Evolutionary conservation across 2,797 vertebrate genomes (phyloP), one percentile per base, ranked within the genome.

Genomic region (Melanotaenia nigrans): DNA sequence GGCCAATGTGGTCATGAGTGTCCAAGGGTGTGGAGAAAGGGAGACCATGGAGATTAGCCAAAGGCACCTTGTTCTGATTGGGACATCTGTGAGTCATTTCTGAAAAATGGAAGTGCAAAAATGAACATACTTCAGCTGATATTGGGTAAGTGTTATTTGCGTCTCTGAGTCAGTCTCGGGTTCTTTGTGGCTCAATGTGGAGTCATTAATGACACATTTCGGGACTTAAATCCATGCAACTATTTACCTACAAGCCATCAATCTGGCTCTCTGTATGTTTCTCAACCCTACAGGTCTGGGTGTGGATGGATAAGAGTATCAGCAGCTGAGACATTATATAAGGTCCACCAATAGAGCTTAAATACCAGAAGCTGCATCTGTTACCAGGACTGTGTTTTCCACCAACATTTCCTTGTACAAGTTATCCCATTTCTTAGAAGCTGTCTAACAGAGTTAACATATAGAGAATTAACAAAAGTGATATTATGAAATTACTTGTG

Each of bases 1-100:
- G 36, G 72, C 51, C 10, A 11, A 22, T 47, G 75, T 68, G 86
- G 72, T 62, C 63, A 28, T 89, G 85, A 85, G 79, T 77, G 73
- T 81, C 68, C 64, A 18, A 8, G 81, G 85, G 89, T 67, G 89
- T 88, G 85, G 85, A 86, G 85, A 87, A 83, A 88, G 82, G 85
- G 45, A 81, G 81, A 79, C 62, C 25, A 6, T 32, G 3, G n/a
- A 62, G 58, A 85, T 87, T 73, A 87, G 68, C 5, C 4, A 1
- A 54, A 60, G 53, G 67, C 70, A 78, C 51, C 72, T 47, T 25
- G 59, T 4, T 61, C 65, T 22, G 57, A 73, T 82, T 87, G 65
- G 72, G 71, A 90, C 85, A 85, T 20, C 5, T 0, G 0, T 88
- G 85, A 89, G 62, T 90, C 85, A 92, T 1, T 12, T 28, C 8